phyloP scores from a whole-genome alignment of 1,140 invertebrate genomes.

The Oppia nitens region DNA sequence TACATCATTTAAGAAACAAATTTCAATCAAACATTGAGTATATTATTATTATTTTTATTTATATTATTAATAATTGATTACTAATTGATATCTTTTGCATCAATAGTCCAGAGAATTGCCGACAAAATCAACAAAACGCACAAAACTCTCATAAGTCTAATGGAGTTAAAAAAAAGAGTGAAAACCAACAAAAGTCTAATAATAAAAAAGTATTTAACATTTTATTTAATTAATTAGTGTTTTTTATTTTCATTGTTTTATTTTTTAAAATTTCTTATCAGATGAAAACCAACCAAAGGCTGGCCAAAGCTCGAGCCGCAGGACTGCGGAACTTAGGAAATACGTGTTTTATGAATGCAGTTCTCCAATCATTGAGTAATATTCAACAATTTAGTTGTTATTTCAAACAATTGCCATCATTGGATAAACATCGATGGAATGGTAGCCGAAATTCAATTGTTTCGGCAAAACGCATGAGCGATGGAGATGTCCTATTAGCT shows the following conservation, averaged over 20 bases:
- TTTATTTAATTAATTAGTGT: neutral
- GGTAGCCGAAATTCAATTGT: constrained; percentile 1
- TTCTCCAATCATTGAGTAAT: constrained; percentile 66
- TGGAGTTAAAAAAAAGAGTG: neutral
- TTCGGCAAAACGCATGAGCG: neutral
- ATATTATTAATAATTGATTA: neutral
- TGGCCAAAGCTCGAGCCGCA: constrained; percentile 35
- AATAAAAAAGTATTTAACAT: constrained; percentile 2
- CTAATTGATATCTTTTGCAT: neutral
- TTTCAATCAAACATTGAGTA: constrained; percentile 23
- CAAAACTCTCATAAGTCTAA: neutral
- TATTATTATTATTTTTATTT: constrained; percentile 16
- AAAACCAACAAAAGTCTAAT: neutral
- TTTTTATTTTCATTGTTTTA: constrained; percentile 2
- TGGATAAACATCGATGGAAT: constrained; percentile 33
- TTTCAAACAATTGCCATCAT: constrained; percentile 54
- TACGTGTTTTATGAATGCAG: constrained; percentile 77
- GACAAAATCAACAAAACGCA: neutral
- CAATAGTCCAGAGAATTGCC: neutral
- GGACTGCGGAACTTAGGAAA: constrained; percentile 68
- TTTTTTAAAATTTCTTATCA: neutral
- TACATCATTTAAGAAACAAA: constrained; percentile 39
- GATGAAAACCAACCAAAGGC: neutral
- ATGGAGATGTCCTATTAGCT: constrained; percentile 37
- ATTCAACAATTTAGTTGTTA: constrained; percentile 67